Percentiles rank a stretch among this genome's conserved stretches.
Conservation (phyloP, 2,797 vertebrate genomes). For the Prionace glauca region DNA sequence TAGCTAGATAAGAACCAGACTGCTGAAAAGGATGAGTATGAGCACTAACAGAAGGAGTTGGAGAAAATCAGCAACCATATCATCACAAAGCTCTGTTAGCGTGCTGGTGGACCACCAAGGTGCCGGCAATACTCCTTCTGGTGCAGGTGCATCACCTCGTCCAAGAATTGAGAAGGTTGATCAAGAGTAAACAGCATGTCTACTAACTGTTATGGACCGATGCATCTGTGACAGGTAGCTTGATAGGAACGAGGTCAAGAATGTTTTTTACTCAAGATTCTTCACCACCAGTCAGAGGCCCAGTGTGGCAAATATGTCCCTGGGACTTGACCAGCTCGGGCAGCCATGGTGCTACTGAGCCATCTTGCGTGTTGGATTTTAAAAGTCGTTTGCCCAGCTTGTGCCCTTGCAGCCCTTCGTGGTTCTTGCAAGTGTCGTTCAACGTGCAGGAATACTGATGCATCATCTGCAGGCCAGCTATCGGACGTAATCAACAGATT, state of each 20-base stretch:
- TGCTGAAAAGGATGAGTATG: constrained; percentile 75
- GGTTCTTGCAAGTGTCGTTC: not conserved
- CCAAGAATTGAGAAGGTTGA: constrained; percentile 80
- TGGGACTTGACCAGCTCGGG: not conserved
- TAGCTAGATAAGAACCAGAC: constrained; percentile 92
- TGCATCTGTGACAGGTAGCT: no score
- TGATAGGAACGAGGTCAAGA: no score
- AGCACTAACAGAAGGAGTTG: constrained; percentile 75
- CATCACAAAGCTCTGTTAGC: constrained; percentile 80
- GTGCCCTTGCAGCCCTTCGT: not conserved
- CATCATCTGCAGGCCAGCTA: not conserved
- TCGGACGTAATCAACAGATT: not conserved
- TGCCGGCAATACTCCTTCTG: constrained; percentile 62
- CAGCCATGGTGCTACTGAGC: not conserved
- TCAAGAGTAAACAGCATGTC: constrained; percentile 49
- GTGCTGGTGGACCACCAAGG: constrained; percentile 75
- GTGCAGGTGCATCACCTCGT: constrained; percentile 66
- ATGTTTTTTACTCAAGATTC: no score
- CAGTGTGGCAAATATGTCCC: not conserved
- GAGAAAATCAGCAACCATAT: constrained; percentile 79
- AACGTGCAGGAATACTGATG: not conserved
- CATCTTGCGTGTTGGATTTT: not conserved
- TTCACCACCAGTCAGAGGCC: not conserved
- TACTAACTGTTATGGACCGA: not conserved
- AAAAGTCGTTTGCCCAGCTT: not conserved